Base-by-base conservation (phyloP, 2,888 invertebrate species). In the Lydus trimaculatus region DNA sequence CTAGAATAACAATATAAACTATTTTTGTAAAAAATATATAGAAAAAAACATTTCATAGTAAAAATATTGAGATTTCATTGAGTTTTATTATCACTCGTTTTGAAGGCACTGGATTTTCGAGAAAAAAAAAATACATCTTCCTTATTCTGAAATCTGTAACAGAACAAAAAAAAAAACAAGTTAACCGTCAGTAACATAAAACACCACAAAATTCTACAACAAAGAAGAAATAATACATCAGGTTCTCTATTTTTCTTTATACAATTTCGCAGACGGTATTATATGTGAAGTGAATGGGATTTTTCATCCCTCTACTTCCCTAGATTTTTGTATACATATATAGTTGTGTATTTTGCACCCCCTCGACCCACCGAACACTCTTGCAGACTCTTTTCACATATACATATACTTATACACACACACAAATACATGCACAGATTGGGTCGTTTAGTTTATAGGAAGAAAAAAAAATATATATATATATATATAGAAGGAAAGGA, bases 1-100 rank as follows among this genome's bases (percentile, higher is more conserved):
- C 82, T 83, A 82, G 83, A 82, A 76, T 76, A 80, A 79, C 75
- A 79, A 79, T 76, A 81, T 82, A 83, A 80, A 83, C 79, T 81
- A 78, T 20, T 61, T 61, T 39, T 76, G 64, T 75, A 77, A 77
- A 76, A 75, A 52, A 64, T 64, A 66, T 66, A 59, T 64, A 64
- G 58, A 76, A 72, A 73, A 77, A 72, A 73, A n/a, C n/a, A n/a
- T n/a, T 74, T 74, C 74, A 75, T 79, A 80, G 77, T 78, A 80
- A 56, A 43, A 56, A 56, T 56, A 56, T 56, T 56, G 56, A 56
- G 56, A 56, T 56, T 52, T 52, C 52, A 23, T 52, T 28, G 56
- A 56, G 56, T 56, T 56, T 20, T 20, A 11, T 23, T 83, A 82
- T 83, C 82, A 82, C 82, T 82, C 80, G 75, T 76, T 80, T 81